Evolutionary conservation across 1,140 invertebrate species (phyloP).

Genomic region (Drosophila equinoxialis): DNA sequence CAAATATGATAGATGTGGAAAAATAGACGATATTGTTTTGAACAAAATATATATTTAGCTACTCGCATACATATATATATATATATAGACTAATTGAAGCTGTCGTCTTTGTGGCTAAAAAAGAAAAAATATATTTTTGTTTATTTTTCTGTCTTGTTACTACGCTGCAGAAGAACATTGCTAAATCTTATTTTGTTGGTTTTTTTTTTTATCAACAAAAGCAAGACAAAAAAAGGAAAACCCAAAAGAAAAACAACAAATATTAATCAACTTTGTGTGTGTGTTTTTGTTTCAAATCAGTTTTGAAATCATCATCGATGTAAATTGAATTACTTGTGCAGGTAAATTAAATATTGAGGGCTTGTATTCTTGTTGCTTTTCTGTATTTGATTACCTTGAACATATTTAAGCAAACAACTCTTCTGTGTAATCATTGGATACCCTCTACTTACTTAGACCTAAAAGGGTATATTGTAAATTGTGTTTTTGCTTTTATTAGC

Average conservation of each 20-base stretch:
- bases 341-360: slow-evolving; percentile 1
- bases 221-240: neutral
- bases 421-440: neutral
- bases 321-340: neutral
- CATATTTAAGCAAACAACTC: neutral
- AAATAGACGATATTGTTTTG: slow-evolving; percentile 25
- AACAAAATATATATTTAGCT: slow-evolving; percentile 26
- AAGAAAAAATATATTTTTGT: slow-evolving; percentile 18
- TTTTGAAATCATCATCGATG: neutral
- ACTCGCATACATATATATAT: slow-evolving; percentile 23
- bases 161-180: slow-evolving; percentile 54
- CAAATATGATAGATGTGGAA: slow-evolving; percentile 8
- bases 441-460: neutral
- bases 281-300: too few relatives aligned
- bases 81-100: slow-evolving; percentile 18
- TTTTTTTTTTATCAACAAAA: neutral
- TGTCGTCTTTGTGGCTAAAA: slow-evolving; percentile 21
- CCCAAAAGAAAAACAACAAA: slow-evolving; percentile 34
- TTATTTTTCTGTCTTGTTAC: slow-evolving; percentile 33
- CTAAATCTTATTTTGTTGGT: slow-evolving; percentile 6
- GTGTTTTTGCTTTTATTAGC: neutral
- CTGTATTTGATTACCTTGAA: neutral
- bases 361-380: neutral
- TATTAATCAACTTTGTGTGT: neutral
- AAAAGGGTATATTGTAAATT: neutral